A percentile compares a stretch with the other conserved stretches of the same genome.
phyloP scores from a whole-genome alignment of 1,140 invertebrate species.

The Mactra quadrangularis region DNA sequence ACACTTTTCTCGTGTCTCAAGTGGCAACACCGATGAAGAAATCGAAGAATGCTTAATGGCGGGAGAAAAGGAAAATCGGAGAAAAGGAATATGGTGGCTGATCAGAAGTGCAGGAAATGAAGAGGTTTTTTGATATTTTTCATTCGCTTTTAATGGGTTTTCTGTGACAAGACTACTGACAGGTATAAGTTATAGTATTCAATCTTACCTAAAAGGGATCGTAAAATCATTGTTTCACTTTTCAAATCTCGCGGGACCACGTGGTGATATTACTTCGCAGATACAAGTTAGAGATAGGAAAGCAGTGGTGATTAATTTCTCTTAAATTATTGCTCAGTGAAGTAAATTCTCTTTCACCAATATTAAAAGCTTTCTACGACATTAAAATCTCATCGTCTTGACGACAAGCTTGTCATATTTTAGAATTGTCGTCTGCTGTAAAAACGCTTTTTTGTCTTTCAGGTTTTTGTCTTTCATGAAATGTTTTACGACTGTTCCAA shows the following conservation, averaged over 20 bases:
- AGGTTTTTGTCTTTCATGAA: too few relatives aligned
- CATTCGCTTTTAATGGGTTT: slow-evolving; percentile 57
- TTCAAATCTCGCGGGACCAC: background rate
- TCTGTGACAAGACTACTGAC: slow-evolving; percentile 8
- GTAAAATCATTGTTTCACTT: slow-evolving; percentile 34
- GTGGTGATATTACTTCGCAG: background rate
- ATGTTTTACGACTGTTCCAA: too few relatives aligned
- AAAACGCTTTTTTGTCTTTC: too few relatives aligned
- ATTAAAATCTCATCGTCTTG: too few relatives aligned
- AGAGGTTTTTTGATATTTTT: slow-evolving; percentile 53
- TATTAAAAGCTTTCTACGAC: slow-evolving; percentile 48
- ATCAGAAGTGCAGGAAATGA: slow-evolving; percentile 47
- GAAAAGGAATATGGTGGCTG: background rate
- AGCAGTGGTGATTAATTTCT: slow-evolving; percentile 51
- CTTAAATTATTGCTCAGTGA: slow-evolving; percentile 26
- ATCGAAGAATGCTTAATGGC: background rate
- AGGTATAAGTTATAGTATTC: slow-evolving; percentile 45
- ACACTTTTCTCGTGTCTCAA: too few relatives aligned
- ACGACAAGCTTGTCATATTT: too few relatives aligned
- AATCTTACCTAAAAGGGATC: slow-evolving; percentile 60
- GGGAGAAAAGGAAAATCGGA: background rate
- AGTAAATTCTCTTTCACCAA: slow-evolving; percentile 20
- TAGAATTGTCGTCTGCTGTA: too few relatives aligned
- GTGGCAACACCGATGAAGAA: background rate
- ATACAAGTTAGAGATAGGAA: slow-evolving; percentile 50